Evolutionary conservation across 2,113 vertebrate genomes (phyloP).

Genomic region (Limnothrissa miodon): DNA sequence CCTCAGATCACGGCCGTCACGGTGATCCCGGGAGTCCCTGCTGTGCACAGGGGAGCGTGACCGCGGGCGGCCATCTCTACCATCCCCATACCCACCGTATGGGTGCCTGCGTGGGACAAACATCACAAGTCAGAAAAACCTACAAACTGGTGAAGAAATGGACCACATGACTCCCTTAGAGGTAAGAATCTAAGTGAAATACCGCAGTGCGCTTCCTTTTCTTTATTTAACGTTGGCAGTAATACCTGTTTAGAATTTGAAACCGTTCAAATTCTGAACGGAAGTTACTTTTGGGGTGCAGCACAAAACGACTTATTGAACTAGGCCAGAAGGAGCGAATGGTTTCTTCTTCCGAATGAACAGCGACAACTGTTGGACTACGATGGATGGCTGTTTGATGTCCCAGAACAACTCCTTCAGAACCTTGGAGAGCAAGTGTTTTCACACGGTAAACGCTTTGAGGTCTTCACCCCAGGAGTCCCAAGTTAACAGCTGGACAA

Average conservation of each 20-base stretch:
- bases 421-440: background rate
- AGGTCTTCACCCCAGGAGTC: background rate
- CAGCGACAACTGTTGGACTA: background rate
- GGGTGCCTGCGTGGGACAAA: slow-evolving; percentile 55
- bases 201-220: no score
- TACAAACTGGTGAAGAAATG: background rate
- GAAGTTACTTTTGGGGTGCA: background rate
- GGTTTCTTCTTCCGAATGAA: background rate
- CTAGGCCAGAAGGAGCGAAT: background rate
- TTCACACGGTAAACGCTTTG: background rate
- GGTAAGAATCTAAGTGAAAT: background rate
- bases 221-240: background rate
- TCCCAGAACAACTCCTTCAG: background rate
- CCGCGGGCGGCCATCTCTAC: slow-evolving; percentile 65
- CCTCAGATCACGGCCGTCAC: slow-evolving; percentile 78
- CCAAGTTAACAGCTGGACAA: background rate
- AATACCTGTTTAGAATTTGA: background rate
- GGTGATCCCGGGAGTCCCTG: slow-evolving; percentile 68
- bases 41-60: slow-evolving; percentile 76
- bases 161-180: background rate
- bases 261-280: background rate
- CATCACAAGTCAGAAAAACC: slow-evolving; percentile 22
- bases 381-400: background rate
- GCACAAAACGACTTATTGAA: background rate
- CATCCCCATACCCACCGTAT: slow-evolving; percentile 62